phyloP scores from a whole-genome alignment of 2,888 invertebrate species.

The Temnothorax rugatulus region DNA sequence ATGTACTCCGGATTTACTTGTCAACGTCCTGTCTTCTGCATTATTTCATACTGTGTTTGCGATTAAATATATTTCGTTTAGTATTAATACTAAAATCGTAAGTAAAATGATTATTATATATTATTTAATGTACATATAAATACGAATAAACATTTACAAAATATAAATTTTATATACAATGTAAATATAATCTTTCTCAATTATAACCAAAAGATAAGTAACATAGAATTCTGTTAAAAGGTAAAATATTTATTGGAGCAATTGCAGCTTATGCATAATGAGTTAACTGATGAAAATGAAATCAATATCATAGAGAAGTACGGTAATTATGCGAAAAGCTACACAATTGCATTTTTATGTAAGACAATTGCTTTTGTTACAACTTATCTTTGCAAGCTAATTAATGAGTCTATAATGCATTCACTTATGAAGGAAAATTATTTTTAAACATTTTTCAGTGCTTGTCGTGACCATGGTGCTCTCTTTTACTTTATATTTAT shows the following conservation, averaged over 20 bases:
- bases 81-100: background rate
- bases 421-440: background rate
- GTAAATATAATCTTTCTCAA: background rate
- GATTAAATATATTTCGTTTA: constrained; percentile 1
- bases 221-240: background rate
- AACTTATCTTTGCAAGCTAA: background rate
- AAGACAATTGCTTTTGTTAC: background rate
- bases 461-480: background rate
- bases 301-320: background rate
- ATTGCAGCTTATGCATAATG: background rate
- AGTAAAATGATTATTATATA: background rate
- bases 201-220: background rate
- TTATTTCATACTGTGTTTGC: background rate
- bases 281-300: constrained; percentile 4
- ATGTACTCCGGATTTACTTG: background rate
- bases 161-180: background rate
- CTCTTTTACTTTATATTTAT: background rate
- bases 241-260: background rate
- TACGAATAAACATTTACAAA: background rate
- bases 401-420: background rate
- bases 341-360: background rate
- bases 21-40: background rate
- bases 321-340: background rate
- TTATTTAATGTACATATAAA: no score
- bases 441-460: background rate